phyloP scores from a whole-genome alignment of 1,140 invertebrate genomes.

The Zaprionus vittiger region DNA sequence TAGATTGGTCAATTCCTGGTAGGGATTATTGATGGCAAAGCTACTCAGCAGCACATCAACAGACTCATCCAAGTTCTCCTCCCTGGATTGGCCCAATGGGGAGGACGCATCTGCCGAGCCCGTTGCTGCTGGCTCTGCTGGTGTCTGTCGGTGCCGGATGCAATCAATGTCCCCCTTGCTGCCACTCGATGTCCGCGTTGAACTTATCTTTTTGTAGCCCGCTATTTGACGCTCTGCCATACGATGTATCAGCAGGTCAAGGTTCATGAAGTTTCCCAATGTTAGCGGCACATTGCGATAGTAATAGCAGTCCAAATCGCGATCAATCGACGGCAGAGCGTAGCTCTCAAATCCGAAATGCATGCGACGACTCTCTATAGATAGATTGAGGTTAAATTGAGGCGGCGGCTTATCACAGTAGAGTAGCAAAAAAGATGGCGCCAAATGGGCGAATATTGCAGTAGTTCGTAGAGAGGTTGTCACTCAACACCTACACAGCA shows the following conservation, averaged over 20 bases:
- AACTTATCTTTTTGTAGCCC: neutral
- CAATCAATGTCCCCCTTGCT: neutral
- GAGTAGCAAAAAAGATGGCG: neutral
- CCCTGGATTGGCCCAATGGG: too few species aligned
- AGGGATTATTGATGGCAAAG: conserved; percentile 21
- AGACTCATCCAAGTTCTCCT: neutral
- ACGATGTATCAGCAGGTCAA: conserved; percentile 6
- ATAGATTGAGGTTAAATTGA: neutral
- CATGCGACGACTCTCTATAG: neutral
- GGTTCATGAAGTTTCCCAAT: conserved; percentile 38
- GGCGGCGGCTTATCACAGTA: neutral
- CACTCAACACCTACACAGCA: neutral
- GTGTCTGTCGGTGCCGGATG: too few species aligned
- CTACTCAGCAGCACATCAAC: conserved; percentile 11
- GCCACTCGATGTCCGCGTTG: neutral
- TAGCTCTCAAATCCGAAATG: neutral
- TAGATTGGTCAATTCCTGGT: conserved; percentile 22
- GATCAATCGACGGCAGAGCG: conserved; percentile 11
- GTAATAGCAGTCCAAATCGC: conserved; percentile 30
- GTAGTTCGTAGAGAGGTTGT: neutral
- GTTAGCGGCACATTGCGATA: conserved; percentile 38
- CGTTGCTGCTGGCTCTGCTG: neutral
- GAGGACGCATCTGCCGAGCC: neutral
- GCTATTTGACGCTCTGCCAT: neutral
- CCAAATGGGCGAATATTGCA: neutral